A percentile compares a stretch with the other conserved stretches of the same genome.
Evolutionary conservation across 2,888 invertebrate genomes (phyloP).

Genomic region (Tetragnatha montana): DNA sequence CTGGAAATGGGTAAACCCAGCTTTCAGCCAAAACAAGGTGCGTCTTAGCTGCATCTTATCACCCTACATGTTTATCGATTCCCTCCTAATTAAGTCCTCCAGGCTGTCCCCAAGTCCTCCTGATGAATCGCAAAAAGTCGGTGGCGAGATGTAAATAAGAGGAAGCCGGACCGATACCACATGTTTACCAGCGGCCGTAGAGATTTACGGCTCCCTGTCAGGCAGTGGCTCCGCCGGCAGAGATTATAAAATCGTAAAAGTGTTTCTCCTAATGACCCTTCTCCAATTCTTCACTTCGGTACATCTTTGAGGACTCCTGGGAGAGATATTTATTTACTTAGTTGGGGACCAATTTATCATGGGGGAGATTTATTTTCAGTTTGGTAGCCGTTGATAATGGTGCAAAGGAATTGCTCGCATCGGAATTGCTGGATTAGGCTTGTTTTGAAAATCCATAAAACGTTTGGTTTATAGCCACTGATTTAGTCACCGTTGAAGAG

Average conservation of each 20-base stretch:
- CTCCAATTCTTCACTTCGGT: neutral
- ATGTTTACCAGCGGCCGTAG: neutral
- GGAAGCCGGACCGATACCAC: constrained; percentile 10
- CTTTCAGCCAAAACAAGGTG: too few species aligned
- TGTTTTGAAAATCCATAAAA: too few species aligned
- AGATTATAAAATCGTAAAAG: constrained; percentile 65
- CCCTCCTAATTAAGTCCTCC: too few species aligned
- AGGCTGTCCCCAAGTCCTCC: neutral
- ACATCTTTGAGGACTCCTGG: neutral
- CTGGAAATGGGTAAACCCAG: too few species aligned
- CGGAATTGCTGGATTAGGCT: too few species aligned
- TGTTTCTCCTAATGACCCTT: constrained; percentile 30
- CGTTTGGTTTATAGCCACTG: too few species aligned
- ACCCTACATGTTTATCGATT: too few species aligned
- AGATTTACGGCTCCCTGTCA: constrained; percentile 37
- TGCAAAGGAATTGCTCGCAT: too few species aligned
- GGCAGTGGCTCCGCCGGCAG: constrained; percentile 3
- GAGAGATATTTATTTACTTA: neutral
- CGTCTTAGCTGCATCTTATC: too few species aligned
- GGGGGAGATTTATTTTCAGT: neutral
- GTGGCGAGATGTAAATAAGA: neutral
- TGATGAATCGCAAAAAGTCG: neutral
- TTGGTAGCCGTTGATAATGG: neutral
- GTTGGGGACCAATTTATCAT: neutral
- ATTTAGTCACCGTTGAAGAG: too few species aligned